Evolutionary conservation across 2,113 vertebrate species (phyloP), one percentile per base, ranked within the genome.

Genomic region (Chauna torquata): DNA sequence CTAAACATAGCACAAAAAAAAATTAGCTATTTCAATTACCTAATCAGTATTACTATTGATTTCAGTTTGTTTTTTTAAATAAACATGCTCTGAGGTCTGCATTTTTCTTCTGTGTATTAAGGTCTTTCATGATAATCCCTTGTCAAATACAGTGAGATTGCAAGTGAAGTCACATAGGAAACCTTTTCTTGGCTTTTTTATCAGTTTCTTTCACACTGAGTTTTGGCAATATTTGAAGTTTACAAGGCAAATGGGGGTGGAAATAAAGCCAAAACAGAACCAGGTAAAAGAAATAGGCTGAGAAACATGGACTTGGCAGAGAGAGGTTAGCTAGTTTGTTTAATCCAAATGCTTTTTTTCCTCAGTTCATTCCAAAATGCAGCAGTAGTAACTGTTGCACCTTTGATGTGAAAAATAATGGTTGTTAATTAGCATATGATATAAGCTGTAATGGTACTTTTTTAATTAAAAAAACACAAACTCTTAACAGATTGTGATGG

Each of bases 211-310:
- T n/a, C n/a, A n/a, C n/a, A n/a, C n/a, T n/a, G n/a, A n/a, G n/a
- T n/a, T n/a, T n/a, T n/a, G n/a, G n/a, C n/a, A n/a, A n/a, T n/a
- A n/a, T n/a, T 27, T 44, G 4, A 57, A 79, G 20, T 34, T 62
- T 44, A 68, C 6, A 17, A 7, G 18, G 20, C 5, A 50, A 6
- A 71, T 44, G 8, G 24, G 1, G 5, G 6, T 9, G 2, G 3
- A 88, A 86, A 58, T 20, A 38, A 15, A 61, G 15, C 4, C 65
- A 34, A 86, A 82, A 76, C 19, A 8, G 9, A 91, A 65, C 3
- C 1, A 79, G 82, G 64, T 32, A 3, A 90, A 69, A 77, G 6
- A 88, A 68, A 23, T 0, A 20, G 13, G 32, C 12, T 40, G 11
- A 25, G 11, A 50, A 82, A 22, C 15, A n/a, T 24, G 13, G 42